Percentiles rank a stretch among this genome's conserved stretches.
Evolutionary conservation across 2,888 invertebrate species (phyloP).

Genomic region (Drosophila recens): DNA sequence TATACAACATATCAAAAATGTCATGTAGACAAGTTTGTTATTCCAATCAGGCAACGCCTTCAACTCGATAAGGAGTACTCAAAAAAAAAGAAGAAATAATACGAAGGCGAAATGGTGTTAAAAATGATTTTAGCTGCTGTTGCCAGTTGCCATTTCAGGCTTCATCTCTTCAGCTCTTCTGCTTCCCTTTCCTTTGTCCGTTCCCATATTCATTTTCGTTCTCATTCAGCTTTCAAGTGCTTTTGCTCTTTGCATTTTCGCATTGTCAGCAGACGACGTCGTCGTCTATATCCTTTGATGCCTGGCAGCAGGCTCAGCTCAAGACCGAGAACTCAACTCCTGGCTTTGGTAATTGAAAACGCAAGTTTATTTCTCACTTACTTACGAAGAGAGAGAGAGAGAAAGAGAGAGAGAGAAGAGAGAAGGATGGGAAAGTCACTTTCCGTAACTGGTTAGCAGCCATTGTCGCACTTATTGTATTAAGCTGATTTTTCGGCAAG

Average conservation of each 20-base stretch:
- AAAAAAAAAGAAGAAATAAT: background rate
- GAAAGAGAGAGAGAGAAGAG: background rate
- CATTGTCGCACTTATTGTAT: conserved; percentile 78
- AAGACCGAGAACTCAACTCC: conserved; percentile 25
- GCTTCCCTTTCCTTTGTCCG: background rate
- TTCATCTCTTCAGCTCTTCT: background rate
- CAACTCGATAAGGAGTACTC: conserved; percentile 1
- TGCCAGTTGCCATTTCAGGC: conserved; percentile 25
- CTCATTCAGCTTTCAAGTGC: conserved; percentile 63
- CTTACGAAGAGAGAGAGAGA: conserved; percentile 7
- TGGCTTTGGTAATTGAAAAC: conserved; percentile 82
- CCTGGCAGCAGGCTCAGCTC: conserved; percentile 59
- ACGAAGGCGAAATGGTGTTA: conserved; percentile 18
- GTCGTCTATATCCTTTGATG: conserved; percentile 71
- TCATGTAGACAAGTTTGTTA: conserved; percentile 1
- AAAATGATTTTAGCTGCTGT: conserved; percentile 40
- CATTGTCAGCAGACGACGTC: conserved; percentile 78
- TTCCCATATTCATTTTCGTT: conserved; percentile 13
- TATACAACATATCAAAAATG: background rate
- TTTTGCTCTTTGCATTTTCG: conserved; percentile 77
- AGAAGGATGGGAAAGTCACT: conserved; percentile 3
- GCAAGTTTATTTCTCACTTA: conserved; percentile 82
- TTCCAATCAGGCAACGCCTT: conserved; percentile 5
- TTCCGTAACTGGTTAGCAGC: conserved; percentile 19
- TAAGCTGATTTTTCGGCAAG: conserved; percentile 83